Evolutionary conservation across 1,140 invertebrate species (phyloP), one percentile per base, ranked within the genome.

Genomic region (Galleria mellonella): DNA sequence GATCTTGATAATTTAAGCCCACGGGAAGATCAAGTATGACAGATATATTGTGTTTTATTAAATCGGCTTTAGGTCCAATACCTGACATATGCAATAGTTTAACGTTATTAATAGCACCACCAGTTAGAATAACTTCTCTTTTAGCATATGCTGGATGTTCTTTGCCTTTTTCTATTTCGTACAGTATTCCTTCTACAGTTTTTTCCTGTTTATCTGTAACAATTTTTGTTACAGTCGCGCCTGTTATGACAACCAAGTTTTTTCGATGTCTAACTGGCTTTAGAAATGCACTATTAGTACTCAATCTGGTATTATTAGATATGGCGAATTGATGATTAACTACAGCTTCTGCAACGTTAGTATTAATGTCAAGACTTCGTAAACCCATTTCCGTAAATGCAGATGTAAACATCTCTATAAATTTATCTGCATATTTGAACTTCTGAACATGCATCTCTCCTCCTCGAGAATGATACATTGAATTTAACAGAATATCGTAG

Each of bases 11-110:
- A 64, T 90, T 89, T 28, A 87, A 44, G 4, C 91, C 91, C 1
- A 92, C 90, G 0, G 89, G 88, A 40, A 93, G 87, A 68, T 92
- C 86, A 1, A 77, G 54, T 1, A 91, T 30, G 0, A 79, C 53
- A 2, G 86, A 71, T 15, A 93, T 90, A 11, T 87, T 87, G 15
- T 89, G 61, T 47, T 89, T 79, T 23, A 88, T 59, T 1, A 97
- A 66, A 55, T 94, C 90, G 12, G 89, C 67, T 41, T 86, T 88
- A 5, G 92, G 92, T 13, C 93, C 93, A 29, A 94, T 89, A 9
- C 93, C 93, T 12, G 92, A 93, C 0, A 94, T 60, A 89, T 94
- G 91, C 5, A 94, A 57, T 9, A 94, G 55, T 61, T 92, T 87
- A 0, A 92, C 91, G 32, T 89, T 88, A 30, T 87, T 86, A 43